A percentile compares a stretch with the other conserved stretches of the same genome.
These are phyloP conservation scores for Nesidiocoris tenuis DNA, from an alignment of 2,888 invertebrate genomes.

Conservation along the genomic window DNA sequence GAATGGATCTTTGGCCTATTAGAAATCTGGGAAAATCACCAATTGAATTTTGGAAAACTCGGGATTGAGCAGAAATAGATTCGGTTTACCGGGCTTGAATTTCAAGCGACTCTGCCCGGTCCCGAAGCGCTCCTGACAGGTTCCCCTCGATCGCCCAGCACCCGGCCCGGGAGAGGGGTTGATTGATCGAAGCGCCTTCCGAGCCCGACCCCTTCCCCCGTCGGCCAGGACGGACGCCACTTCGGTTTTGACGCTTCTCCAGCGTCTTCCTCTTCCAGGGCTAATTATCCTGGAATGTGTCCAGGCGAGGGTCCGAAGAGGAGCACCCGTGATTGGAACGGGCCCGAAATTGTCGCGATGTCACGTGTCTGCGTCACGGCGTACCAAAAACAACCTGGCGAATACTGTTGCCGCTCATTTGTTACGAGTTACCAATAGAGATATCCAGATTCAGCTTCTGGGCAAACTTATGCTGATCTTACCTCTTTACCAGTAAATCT, in stretches of 20 bases:
- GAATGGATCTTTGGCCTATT: no score
- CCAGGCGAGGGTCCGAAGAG: not conserved
- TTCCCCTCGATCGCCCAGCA: not conserved
- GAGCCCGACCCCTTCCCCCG: not conserved
- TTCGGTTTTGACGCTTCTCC: not conserved
- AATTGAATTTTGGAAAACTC: no score
- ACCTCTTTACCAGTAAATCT: no score
- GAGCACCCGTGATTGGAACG: not conserved
- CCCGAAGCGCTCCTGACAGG: not conserved
- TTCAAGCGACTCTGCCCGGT: no score
- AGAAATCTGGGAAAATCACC: no score
- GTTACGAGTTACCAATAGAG: no score
- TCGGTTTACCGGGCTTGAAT: no score
- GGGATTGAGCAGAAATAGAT: no score
- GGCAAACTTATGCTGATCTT: no score
- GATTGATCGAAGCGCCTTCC: slow-evolving; percentile 32
- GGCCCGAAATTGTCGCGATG: not conserved
- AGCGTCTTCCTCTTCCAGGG: not conserved
- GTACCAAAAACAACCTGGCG: no score
- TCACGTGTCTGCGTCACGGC: not conserved
- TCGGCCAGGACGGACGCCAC: not conserved
- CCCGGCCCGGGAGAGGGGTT: slow-evolving; percentile 15
- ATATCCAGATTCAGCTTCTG: no score
- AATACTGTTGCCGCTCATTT: no score
- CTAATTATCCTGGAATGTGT: not conserved